These are phyloP conservation scores for Lucifuga dentata DNA, from an alignment of 2,113 vertebrate species.

Conservation along the genomic window DNA sequence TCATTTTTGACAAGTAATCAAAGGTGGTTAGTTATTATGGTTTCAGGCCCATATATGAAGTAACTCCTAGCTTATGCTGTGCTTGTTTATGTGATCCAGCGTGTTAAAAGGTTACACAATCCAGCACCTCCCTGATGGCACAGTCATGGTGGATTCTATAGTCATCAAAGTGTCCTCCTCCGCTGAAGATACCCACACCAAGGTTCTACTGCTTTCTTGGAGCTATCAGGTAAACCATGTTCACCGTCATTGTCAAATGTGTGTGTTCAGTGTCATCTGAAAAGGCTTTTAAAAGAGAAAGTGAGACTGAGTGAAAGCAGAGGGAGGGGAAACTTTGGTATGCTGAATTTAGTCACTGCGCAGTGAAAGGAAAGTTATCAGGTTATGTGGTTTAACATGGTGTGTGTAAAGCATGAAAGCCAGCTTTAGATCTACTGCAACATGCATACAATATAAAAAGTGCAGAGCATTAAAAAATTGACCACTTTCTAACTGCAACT, in stretches of 20 bases:
- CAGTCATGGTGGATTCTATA: conserved; percentile 96
- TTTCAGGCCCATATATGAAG: rapidly evolving
- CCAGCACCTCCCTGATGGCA: conserved; percentile 95
- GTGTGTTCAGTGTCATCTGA: background rate
- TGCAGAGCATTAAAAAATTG: no score
- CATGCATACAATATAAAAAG: no score
- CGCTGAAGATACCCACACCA: conserved; percentile 89
- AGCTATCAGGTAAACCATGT: conserved; percentile 90
- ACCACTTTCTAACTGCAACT: no score
- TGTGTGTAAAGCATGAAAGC: background rate
- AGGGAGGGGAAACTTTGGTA: conserved; percentile 12
- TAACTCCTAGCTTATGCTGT: background rate
- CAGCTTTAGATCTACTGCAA: no score
- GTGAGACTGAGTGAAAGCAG: conserved; percentile 9
- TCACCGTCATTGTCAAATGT: no score
- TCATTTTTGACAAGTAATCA: background rate
- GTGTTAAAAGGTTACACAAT: conserved; percentile 91
- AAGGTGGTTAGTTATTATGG: background rate
- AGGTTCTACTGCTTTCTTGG: conserved; percentile 96
- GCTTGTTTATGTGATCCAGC: conserved; percentile 61
- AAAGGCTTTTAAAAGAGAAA: background rate
- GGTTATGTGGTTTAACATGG: conserved; percentile 16
- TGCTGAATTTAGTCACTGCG: background rate
- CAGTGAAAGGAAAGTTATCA: conserved; percentile 3
- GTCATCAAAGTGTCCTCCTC: conserved; percentile 94